Evolutionary conservation across 2,888 invertebrate species (phyloP).

Genomic region (Eupithecia tripunctaria): DNA sequence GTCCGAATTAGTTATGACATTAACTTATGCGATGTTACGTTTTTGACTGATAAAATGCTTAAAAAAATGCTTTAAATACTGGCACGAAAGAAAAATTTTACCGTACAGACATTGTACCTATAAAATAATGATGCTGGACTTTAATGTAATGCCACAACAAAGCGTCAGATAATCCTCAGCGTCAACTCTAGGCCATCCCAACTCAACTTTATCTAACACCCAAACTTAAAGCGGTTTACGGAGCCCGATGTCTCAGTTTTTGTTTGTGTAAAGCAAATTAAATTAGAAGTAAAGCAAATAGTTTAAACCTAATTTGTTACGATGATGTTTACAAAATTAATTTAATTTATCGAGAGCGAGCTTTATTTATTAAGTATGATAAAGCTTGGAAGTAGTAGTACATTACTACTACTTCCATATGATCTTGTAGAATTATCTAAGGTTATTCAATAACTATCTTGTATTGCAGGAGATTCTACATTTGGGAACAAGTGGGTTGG

Average conservation of each 20-base stretch:
- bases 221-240: constrained; percentile 44
- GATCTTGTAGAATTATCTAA: neutral
- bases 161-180: constrained; percentile 25
- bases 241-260: constrained; percentile 46
- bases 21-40: too few species aligned
- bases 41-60: too few species aligned
- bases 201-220: constrained; percentile 53
- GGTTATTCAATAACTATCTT: neutral
- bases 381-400: neutral
- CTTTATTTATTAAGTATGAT: neutral
- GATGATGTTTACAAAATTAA: neutral
- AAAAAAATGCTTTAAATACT: too few species aligned
- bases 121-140: neutral
- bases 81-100: too few species aligned
- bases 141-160: neutral
- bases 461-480: neutral
- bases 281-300: neutral
- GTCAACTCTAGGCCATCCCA: constrained; percentile 33
- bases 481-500: too few species aligned
- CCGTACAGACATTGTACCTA: neutral
- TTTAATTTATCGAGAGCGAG: neutral
- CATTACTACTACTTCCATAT: too few species aligned
- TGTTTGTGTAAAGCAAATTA: constrained; percentile 30
- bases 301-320: neutral
- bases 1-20: too few species aligned